These are phyloP conservation scores for Dasypogon diadema DNA, from an alignment of 2,888 invertebrate species.

Conservation along the genomic window DNA sequence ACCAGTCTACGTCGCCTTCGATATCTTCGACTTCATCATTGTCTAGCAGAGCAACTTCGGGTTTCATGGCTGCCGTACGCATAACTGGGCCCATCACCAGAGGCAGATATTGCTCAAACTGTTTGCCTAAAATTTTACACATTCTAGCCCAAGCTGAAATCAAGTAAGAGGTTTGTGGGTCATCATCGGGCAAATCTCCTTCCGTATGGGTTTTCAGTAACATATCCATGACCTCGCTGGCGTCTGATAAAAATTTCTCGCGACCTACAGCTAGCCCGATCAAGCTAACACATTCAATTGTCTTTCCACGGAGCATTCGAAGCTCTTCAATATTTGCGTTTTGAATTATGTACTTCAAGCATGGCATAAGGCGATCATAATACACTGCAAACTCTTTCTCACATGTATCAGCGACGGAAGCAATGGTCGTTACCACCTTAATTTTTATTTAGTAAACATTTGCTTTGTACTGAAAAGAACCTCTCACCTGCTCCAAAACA, in stretches of 20 bases:
- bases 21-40: conserved; percentile 84
- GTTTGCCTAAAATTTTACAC: conserved; percentile 91
- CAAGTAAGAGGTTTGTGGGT: conserved; percentile 96
- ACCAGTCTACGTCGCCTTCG: conserved; percentile 88
- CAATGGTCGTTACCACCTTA: conserved; percentile 93
- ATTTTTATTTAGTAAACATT: too few relatives aligned
- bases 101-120: conserved; percentile 90
- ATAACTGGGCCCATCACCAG: conserved; percentile 92
- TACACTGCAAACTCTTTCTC: conserved; percentile 95
- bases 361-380: conserved; percentile 94
- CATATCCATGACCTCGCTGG: conserved; percentile 96
- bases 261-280: conserved; percentile 91
- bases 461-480: too few relatives aligned
- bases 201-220: conserved; percentile 90
- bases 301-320: conserved; percentile 94
- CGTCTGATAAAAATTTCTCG: conserved; percentile 89
- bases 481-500: conserved; percentile 91
- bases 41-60: conserved; percentile 88
- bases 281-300: conserved; percentile 98
- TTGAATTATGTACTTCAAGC: conserved; percentile 96
- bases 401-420: conserved; percentile 97
- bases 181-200: conserved; percentile 89
- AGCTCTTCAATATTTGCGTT: conserved; percentile 91
- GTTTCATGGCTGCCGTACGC: conserved; percentile 88
- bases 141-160: conserved; percentile 99